phyloP scores from a whole-genome alignment of 2,888 invertebrate species.

The Microctonus brassicae region DNA sequence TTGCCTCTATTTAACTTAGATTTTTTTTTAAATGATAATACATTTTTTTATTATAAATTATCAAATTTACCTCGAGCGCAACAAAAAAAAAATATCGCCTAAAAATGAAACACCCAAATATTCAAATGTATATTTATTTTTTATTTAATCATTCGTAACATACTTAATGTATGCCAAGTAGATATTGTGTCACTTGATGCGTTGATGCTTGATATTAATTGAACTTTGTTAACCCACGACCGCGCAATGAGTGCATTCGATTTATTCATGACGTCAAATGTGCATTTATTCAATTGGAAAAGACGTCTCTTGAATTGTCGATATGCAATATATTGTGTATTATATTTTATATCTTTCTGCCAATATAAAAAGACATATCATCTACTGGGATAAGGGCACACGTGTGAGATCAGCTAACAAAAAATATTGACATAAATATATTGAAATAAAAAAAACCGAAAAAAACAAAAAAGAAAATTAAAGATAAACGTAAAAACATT shows the following conservation, averaged over 20 bases:
- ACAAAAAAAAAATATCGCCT: too few relatives aligned
- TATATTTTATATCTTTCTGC: background rate
- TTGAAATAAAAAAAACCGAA: too few relatives aligned
- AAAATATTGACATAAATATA: too few relatives aligned
- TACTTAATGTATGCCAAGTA: background rate
- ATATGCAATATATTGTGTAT: background rate
- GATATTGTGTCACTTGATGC: conserved; percentile 20
- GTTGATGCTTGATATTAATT: conserved; percentile 49
- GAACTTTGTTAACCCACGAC: conserved; percentile 55
- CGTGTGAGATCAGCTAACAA: background rate
- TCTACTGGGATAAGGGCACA: background rate
- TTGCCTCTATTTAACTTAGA: too few relatives aligned
- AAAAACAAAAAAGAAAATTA: too few relatives aligned
- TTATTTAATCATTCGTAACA: background rate
- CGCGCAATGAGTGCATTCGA: conserved; percentile 56
- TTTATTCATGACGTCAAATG: conserved; percentile 65
- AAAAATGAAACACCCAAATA: too few relatives aligned
- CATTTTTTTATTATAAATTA: too few relatives aligned
- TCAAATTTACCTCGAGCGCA: too few relatives aligned
- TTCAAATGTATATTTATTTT: background rate
- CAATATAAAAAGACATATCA: background rate
- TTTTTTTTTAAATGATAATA: too few relatives aligned
- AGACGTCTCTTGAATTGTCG: background rate
- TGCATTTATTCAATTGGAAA: conserved; percentile 41
- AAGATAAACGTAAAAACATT: too few relatives aligned